Evolutionary conservation across 2,888 invertebrate species (phyloP).

Genomic region (Drosophila maculinotata): DNA sequence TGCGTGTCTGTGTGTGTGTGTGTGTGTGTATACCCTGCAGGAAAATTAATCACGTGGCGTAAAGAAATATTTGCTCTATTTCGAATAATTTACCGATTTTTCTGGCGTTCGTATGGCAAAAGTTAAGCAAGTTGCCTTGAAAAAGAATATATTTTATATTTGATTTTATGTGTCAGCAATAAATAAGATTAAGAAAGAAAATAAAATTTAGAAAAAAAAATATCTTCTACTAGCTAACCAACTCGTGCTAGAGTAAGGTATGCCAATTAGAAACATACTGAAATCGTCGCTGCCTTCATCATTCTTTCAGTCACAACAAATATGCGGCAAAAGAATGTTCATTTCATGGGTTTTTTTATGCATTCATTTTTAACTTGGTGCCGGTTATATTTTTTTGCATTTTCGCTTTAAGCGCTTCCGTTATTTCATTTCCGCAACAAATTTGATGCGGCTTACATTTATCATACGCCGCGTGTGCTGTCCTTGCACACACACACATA

Average conservation of each 20-base stretch:
- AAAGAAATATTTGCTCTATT: no score
- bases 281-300: neutral
- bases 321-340: neutral
- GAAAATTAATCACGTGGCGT: no score
- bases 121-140: no score
- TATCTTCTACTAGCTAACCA: no score
- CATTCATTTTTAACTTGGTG: conserved; percentile 1
- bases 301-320: neutral
- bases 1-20: conserved; percentile 10
- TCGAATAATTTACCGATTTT: no score
- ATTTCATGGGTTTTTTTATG: neutral
- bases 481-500: conserved; percentile 21
- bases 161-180: no score
- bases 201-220: no score
- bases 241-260: no score
- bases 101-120: no score
- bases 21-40: conserved; percentile 12
- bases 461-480: conserved; percentile 61
- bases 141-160: no score
- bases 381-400: neutral
- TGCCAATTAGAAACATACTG: no score
- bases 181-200: no score
- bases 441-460: conserved; percentile 63
- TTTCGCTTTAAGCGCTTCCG: conserved; percentile 47
- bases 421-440: conserved; percentile 64